Evolutionary conservation across 2,113 vertebrate species (phyloP).

Genomic region (Oreochromis niloticus): DNA sequence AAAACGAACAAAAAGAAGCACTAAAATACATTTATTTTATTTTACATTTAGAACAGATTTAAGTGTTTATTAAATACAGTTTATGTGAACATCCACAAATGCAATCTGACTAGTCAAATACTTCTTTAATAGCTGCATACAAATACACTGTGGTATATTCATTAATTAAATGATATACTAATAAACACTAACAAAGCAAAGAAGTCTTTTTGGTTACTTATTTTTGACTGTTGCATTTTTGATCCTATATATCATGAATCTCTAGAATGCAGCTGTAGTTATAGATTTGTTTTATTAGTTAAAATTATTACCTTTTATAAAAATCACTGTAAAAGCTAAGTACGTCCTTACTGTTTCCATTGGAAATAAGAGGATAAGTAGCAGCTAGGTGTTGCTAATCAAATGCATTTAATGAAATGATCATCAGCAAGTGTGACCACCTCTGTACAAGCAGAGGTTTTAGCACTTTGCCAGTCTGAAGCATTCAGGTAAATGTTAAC

Average conservation of each 20-base stretch:
- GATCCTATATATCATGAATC: background rate
- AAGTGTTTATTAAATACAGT: background rate
- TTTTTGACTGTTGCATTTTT: background rate
- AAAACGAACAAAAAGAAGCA: rapidly evolving
- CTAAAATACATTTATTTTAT: background rate
- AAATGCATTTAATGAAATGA: background rate
- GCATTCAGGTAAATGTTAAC: background rate
- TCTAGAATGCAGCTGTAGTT: background rate
- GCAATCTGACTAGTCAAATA: background rate
- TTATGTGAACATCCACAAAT: background rate
- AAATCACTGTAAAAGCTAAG: rapidly evolving
- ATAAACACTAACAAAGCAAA: rapidly evolving
- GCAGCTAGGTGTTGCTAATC: background rate
- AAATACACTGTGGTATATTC: background rate
- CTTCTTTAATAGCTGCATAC: rapidly evolving
- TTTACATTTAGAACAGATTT: background rate
- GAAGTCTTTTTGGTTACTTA: rapidly evolving
- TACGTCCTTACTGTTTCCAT: background rate
- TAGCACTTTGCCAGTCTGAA: rapidly evolving
- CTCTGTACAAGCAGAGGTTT: background rate
- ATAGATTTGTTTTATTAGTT: background rate
- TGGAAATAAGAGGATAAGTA: background rate
- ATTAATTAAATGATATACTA: background rate
- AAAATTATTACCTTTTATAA: background rate
- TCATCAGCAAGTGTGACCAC: background rate